Conservation (phyloP, 2,113 vertebrate genomes). For the Phoxinus phoxinus region DNA sequence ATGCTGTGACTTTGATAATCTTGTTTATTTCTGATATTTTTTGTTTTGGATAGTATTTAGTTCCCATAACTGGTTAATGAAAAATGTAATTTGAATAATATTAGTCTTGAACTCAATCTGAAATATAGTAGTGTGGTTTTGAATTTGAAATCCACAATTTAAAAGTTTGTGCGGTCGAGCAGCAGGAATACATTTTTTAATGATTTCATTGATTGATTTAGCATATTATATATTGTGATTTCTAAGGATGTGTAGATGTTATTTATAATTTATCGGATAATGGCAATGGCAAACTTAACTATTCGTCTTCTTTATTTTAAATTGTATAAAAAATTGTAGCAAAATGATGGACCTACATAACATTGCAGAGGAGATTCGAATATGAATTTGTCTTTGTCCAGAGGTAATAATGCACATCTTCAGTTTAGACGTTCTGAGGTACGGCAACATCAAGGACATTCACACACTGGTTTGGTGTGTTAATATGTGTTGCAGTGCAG, state of each 20-base stretch:
- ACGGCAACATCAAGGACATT: neutral
- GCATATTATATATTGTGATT: neutral
- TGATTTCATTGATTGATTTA: neutral
- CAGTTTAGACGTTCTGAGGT: neutral
- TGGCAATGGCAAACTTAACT: neutral
- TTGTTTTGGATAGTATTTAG: neutral
- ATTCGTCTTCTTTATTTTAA: neutral
- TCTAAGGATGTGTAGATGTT: neutral
- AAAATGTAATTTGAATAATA: neutral
- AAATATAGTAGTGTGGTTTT: neutral
- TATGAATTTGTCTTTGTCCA: neutral
- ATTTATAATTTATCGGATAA: neutral
- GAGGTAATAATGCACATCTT: neutral
- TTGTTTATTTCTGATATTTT: neutral
- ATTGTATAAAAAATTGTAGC: neutral
- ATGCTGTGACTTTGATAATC: neutral
- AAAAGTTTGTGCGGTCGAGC: neutral
- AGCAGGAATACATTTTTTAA: neutral
- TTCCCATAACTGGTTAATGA: neutral
- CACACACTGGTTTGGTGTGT: neutral
- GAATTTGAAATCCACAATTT: neutral
- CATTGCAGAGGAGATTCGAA: neutral
- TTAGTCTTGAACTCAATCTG: neutral
- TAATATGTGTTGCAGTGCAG: slow-evolving; percentile 45
- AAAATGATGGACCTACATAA: neutral